These are phyloP conservation scores for Cheilinus undulatus DNA, from an alignment of 2,113 vertebrate species.

Conservation along the genomic window DNA sequence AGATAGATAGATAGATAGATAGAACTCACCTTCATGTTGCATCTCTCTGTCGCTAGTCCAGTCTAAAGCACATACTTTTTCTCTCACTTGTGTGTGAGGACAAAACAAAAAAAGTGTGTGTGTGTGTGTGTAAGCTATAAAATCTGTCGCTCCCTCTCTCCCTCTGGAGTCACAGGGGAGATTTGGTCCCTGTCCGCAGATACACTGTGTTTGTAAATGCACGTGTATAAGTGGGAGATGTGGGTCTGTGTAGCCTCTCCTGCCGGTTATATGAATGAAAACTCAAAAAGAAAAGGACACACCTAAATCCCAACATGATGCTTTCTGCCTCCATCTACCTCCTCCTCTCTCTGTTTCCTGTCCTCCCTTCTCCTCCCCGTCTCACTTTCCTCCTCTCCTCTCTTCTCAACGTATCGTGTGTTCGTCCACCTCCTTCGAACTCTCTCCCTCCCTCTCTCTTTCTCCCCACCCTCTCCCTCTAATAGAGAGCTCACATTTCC, in stretches of 20 bases:
- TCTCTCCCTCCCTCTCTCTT: constrained; percentile 35
- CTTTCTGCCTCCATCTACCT: constrained; percentile 30
- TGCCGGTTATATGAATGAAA: constrained; percentile 58
- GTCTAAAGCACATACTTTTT: constrained; percentile 51
- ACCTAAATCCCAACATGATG: constrained; percentile 42
- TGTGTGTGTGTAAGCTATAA: constrained; percentile 30
- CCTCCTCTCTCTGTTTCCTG: constrained; percentile 18
- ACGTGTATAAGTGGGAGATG: constrained; percentile 36
- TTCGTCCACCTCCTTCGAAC: constrained; percentile 61
- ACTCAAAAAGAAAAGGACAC: constrained; percentile 39
- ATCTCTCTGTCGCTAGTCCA: constrained; percentile 49
- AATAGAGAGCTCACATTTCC: constrained; percentile 78
- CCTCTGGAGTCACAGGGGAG: constrained; percentile 49
- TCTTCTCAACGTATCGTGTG: constrained; percentile 60
- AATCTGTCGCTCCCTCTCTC: constrained; percentile 30
- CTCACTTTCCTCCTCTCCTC: constrained; percentile 54
- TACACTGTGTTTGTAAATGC: constrained; percentile 44
- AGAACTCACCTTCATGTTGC: constrained; percentile 77
- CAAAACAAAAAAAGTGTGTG: constrained; percentile 4
- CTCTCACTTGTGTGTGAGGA: constrained; percentile 17
- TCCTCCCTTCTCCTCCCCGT: constrained; percentile 29
- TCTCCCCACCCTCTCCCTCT: constrained; percentile 42
- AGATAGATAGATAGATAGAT: not conserved
- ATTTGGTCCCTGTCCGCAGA: constrained; percentile 33
- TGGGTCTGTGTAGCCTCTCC: constrained; percentile 19